phyloP scores from a whole-genome alignment of 2,113 vertebrate genomes.

The Lophochroa leadbeateri region DNA sequence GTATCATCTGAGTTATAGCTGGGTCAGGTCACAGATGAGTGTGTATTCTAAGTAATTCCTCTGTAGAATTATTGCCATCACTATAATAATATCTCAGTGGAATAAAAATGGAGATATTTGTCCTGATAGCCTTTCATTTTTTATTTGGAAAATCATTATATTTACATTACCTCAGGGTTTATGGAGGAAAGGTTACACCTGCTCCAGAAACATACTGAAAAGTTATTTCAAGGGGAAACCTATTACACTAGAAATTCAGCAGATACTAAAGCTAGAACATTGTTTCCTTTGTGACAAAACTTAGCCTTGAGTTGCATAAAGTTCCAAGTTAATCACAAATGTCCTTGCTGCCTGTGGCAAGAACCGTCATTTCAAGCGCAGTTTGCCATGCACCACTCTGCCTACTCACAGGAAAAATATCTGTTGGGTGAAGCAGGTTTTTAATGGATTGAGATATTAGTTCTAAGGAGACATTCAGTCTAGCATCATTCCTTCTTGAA shows the following conservation, averaged over 20 bases:
- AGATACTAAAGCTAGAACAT: background rate
- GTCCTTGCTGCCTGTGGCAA: background rate
- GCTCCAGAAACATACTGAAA: constrained; percentile 19
- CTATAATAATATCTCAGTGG: constrained; percentile 74
- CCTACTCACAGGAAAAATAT: background rate
- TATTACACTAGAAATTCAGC: constrained; percentile 19
- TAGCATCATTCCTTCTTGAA: background rate
- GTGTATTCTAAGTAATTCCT: constrained; percentile 79
- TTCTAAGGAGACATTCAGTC: background rate
- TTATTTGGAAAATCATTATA: constrained; percentile 76
- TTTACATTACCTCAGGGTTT: constrained; percentile 57
- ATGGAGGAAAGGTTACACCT: constrained; percentile 26
- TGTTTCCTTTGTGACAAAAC: background rate
- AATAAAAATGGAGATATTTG: constrained; percentile 80
- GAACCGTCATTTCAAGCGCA: background rate
- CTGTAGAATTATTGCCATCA: constrained; percentile 77
- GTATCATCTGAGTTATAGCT: constrained; percentile 73
- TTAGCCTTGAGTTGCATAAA: background rate
- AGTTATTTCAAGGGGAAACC: constrained; percentile 62
- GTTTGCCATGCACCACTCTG: background rate
- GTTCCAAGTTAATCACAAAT: background rate
- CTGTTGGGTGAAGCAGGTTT: background rate
- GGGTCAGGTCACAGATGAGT: constrained; percentile 74
- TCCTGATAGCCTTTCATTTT: constrained; percentile 72
- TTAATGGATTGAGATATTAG: background rate